Percentiles rank a stretch among this genome's conserved stretches.
phyloP scores from a whole-genome alignment of 2,888 invertebrate genomes.

The Steinernema hermaphroditum region DNA sequence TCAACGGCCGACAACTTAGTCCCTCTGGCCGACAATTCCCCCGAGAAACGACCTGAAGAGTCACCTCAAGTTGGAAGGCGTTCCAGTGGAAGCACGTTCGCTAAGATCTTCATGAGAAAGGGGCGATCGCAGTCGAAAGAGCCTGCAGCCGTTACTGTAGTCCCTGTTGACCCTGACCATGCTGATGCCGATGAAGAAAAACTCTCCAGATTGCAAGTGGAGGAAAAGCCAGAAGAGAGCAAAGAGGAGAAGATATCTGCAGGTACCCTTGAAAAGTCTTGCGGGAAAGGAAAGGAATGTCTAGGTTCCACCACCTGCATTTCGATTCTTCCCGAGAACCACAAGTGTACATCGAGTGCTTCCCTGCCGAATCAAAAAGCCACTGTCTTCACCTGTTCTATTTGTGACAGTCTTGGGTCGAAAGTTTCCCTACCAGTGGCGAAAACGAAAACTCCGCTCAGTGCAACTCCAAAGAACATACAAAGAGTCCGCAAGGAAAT shows the following conservation, averaged over 20 bases:
- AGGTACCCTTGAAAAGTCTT: neutral
- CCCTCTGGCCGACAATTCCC: neutral
- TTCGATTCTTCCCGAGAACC: slow-evolving; percentile 8
- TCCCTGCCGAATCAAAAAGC: neutral
- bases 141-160: neutral
- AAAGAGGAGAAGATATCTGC: neutral
- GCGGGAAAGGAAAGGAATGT: neutral
- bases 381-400: neutral
- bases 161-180: slow-evolving; percentile 2
- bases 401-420: neutral
- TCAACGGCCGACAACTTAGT: neutral
- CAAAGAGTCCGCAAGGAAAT: neutral
- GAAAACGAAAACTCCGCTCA: slow-evolving; percentile 5
- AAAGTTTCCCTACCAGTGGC: neutral
- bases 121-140: slow-evolving; percentile 3
- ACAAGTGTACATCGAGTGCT: neutral
- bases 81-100: neutral
- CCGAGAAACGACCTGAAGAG: neutral
- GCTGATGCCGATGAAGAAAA: neutral
- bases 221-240: neutral
- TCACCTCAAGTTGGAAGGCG: neutral
- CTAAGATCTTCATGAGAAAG: neutral
- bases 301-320: slow-evolving; percentile 5
- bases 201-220: neutral
- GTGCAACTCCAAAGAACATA: slow-evolving; percentile 7